Base-by-base conservation (phyloP, 2,113 vertebrate species). In the Pogonocichla stellata region DNA sequence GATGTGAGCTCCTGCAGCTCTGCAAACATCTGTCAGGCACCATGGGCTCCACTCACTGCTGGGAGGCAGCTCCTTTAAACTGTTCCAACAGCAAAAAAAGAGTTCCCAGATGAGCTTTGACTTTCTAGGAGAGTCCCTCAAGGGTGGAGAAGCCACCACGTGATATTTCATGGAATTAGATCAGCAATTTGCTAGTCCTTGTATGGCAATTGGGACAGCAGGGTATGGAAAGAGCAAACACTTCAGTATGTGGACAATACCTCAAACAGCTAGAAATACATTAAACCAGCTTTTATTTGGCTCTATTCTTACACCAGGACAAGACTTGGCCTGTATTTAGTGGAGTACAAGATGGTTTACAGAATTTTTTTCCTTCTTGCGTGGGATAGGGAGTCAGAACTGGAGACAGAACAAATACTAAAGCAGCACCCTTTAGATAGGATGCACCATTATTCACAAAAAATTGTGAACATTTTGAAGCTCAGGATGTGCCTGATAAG, bases 11-110 rank as follows among this genome's bases (percentile, higher is more conserved):
- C 34, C 2, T 6, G 29, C 56, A 67, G 72, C 34, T 80, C 75
- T 25, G 60, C 65, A 88, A 93, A 62, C 51, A 67, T 73, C n/a
- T 74, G 43, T 26, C 1, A 42, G n/a, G 77, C 45, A 88, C 47
- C 80, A 71, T 0, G 0, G 45, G 36, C 57, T 86, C 8, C 0
- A 8, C 25, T 67, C 31, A 2, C 14, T 58, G 71, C 25, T 1
- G 6, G 65, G 28, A 86, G 8, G 31, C 83, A 91, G 86, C 40
- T 92, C 5, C 74, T 92, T 78, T 36, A 51, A 80, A 38, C 36
- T 24, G 3, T 23, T 92, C 48, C 43, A 72, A 26, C 31, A 53
- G 31, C 9, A 43, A 72, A 64, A 23, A 80, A 80, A 50, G 19
- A 8, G 29, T 65, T 85, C 60, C 53, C 62, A 77, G 88, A 53